Conservation (phyloP, 2,888 invertebrate species). For the Leucoptera coffeella region DNA sequence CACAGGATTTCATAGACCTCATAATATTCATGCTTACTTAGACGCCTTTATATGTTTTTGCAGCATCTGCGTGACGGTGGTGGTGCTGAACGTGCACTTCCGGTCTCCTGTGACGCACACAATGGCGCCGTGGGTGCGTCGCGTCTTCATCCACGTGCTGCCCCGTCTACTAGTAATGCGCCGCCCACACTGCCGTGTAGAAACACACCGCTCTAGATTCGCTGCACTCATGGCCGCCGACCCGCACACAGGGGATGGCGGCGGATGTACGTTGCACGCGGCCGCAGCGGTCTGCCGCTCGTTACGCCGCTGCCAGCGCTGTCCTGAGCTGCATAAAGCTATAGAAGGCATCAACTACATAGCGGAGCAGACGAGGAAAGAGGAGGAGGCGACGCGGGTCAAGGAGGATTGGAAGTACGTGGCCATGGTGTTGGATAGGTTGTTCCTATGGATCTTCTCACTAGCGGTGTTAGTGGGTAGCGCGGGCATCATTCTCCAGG, state of each 20-base stretch:
- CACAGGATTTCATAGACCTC: not conserved
- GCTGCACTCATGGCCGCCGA: conserved; percentile 17
- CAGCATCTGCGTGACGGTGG: conserved; percentile 91
- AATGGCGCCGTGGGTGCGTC: conserved; percentile 95
- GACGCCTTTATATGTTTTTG: conserved; percentile 9
- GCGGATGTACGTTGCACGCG: conserved; percentile 21
- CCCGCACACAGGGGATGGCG: conserved; percentile 54
- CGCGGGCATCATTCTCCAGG: conserved; percentile 90
- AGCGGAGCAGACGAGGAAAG: conserved; percentile 85
- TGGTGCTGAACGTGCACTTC: conserved; percentile 96
- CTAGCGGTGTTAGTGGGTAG: conserved; percentile 91
- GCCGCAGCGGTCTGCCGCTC: conserved; percentile 56
- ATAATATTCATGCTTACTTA: conserved; percentile 5
- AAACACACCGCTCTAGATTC: conserved; percentile 53
- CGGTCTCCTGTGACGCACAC: conserved; percentile 96
- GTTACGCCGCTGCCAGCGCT: conserved; percentile 77
- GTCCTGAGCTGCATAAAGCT: conserved; percentile 87
- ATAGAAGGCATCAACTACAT: conserved; percentile 90
- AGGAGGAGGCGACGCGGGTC: conserved; percentile 67
- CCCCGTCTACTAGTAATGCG: conserved; percentile 91
- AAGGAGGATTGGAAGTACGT: conserved; percentile 99
- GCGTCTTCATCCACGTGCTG: conserved; percentile 93
- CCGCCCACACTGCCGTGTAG: conserved; percentile 64
- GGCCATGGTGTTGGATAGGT: conserved; percentile 93
- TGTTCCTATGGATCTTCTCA: conserved; percentile 97